A percentile compares a stretch with the other conserved stretches of the same genome.
Conservation (phyloP, 2,888 invertebrate genomes). For the Mesorhabditis sp. region DNA sequence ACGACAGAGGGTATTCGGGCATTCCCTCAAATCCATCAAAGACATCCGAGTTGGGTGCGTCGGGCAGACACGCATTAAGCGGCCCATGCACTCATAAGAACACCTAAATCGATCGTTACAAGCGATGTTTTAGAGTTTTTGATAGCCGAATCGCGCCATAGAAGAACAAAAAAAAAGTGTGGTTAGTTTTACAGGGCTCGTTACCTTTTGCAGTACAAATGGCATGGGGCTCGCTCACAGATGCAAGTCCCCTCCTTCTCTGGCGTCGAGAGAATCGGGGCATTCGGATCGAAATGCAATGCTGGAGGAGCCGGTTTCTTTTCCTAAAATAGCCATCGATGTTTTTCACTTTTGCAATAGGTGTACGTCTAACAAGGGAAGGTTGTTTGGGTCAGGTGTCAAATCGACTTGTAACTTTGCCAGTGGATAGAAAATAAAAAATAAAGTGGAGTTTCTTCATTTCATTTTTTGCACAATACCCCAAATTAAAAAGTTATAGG, state of each 20-base stretch:
- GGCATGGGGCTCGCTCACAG: conserved; percentile 28
- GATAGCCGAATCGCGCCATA: not conserved
- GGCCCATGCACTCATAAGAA: conserved; percentile 35
- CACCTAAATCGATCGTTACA: conserved; percentile 23
- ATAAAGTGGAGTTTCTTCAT: no score
- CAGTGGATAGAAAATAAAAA: no score
- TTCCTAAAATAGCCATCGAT: no score
- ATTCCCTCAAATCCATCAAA: conserved; percentile 35
- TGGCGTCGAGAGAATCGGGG: conserved; percentile 17
- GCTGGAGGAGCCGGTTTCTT: no score
- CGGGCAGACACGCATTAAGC: conserved; percentile 29
- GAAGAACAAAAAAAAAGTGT: not conserved
- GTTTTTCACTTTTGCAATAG: no score
- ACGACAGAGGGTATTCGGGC: conserved; percentile 32
- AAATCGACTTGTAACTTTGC: no score
- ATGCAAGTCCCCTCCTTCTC: conserved; percentile 25
- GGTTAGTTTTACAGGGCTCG: not conserved
- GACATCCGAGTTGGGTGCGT: conserved; percentile 29
- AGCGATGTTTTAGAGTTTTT: not conserved
- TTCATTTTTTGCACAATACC: no score
- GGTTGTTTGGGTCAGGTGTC: no score
- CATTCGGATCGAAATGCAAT: conserved; percentile 14
- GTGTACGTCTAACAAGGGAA: no score
- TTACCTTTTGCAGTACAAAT: conserved; percentile 38
- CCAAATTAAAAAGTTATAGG: no score